Base-by-base conservation (phyloP, 2,797 vertebrate species). In the Scolopax bukidnonensis region DNA sequence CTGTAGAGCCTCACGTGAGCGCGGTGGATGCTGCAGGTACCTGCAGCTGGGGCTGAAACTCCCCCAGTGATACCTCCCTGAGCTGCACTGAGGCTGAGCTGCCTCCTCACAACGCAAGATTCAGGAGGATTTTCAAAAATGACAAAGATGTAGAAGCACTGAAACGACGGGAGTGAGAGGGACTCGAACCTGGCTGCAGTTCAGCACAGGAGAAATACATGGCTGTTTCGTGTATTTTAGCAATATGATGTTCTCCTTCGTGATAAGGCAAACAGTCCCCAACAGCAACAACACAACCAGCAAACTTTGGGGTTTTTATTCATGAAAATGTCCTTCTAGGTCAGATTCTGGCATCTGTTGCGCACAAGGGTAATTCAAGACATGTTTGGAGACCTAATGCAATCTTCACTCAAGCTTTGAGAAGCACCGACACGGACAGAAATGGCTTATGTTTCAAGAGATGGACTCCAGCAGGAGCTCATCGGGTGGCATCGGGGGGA, bases 381-480 rank as follows among this genome's bases (percentile, higher is more conserved):
- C 0, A 1, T 24, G 16, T 45, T 8, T 73, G 63, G 80, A 63
- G 61, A 40, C 61, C 4, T 43, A 33, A 48, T 0, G 3, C 51
- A 33, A 11, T 5, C 54, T 25, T 61, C 38, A 0, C 24, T 36
- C 18, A 7, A 51, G 65, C 45, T 5, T 11, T 5, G 25, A 64
- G 56, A 11, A 60, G 23, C 51, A 25, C 25, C n/a, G 4, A 11
- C 56, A 0, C 0, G 0, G 82, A 6, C 48, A 30, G 33, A 30
- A 27, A 7, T 0, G 10, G 15, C 43, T 9, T 38, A 0, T 1
- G 9, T 5, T 33, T 96, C 96, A 95, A 9, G 94, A 96, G 93
- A 95, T 95, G 84, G 96, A 96, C 71, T 97, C 95, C 63, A 96
- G 69, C 74, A 96, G 90, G 17, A 97, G 94, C 77, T 94, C 96